Conservation (phyloP, 2,888 invertebrate species). For the Therioaphis trifolii region DNA sequence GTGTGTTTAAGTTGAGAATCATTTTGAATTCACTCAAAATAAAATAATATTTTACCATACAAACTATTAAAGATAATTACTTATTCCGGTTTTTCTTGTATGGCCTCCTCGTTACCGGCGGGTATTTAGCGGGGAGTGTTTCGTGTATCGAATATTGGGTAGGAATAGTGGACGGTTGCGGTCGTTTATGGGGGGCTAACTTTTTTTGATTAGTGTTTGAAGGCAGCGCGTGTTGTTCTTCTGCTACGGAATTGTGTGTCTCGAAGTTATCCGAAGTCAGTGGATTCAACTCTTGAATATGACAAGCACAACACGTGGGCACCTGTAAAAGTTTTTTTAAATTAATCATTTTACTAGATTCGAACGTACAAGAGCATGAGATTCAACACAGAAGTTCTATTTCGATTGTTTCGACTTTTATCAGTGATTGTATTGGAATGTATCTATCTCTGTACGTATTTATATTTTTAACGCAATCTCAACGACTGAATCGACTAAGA, state of each 20-base stretch:
- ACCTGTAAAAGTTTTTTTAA: conserved; percentile 70
- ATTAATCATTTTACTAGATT: no score
- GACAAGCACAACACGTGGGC: conserved; percentile 85
- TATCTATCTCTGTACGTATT: no score
- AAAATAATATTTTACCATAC: background rate
- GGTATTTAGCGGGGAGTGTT: conserved; percentile 42
- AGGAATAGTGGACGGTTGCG: conserved; percentile 19
- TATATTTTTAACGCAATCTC: background rate
- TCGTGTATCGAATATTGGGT: conserved; percentile 38
- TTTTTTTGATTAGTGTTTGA: conserved; percentile 53
- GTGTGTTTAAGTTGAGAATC: background rate
- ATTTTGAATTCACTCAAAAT: background rate
- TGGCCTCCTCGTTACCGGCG: conserved; percentile 45
- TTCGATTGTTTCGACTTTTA: no score
- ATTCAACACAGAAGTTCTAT: no score
- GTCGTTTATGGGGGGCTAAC: conserved; percentile 21
- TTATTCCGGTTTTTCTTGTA: conserved; percentile 57
- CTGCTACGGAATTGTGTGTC: conserved; percentile 55
- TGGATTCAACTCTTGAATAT: conserved; percentile 70
- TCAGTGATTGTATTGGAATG: no score
- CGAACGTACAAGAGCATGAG: no score
- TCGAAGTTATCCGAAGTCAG: conserved; percentile 46
- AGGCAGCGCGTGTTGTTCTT: conserved; percentile 36
- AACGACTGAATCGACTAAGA: background rate
- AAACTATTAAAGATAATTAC: conserved; percentile 43